These are phyloP conservation scores for Helogale parvula DNA, from an alignment of 2,113 vertebrate species.

Conservation along the genomic window DNA sequence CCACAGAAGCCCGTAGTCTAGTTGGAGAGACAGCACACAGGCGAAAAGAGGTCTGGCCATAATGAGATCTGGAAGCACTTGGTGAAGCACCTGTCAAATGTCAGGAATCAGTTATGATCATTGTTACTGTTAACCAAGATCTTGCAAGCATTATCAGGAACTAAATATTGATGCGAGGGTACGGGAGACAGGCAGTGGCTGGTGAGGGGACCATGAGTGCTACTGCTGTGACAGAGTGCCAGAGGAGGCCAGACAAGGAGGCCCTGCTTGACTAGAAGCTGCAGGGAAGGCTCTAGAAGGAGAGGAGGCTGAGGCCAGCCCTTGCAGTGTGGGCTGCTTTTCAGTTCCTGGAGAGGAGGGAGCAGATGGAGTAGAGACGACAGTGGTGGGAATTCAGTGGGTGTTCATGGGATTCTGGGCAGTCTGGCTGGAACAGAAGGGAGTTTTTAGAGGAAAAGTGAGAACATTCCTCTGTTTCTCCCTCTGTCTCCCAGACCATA, in stretches of 20 bases:
- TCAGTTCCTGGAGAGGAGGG: constrained; percentile 39
- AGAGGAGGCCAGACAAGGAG: background rate
- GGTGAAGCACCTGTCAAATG: background rate
- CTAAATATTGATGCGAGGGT: background rate
- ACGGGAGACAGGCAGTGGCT: background rate
- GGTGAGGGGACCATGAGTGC: rapidly evolving
- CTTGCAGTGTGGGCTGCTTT: background rate
- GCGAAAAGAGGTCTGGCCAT: background rate
- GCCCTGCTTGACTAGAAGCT: background rate
- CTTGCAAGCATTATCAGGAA: background rate
- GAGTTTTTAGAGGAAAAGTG: background rate
- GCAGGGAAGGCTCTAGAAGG: background rate
- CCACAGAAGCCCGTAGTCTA: background rate
- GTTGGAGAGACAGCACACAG: background rate
- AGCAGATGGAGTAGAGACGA: constrained; percentile 65
- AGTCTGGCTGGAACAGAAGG: constrained; percentile 43
- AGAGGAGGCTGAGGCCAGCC: background rate
- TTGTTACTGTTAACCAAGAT: background rate
- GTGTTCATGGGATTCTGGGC: background rate
- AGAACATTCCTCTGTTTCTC: constrained; percentile 34
- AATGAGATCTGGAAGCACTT: background rate
- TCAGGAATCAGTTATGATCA: background rate
- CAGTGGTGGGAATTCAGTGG: constrained; percentile 68
- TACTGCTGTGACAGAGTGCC: background rate
- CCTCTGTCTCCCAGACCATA: constrained; percentile 31